These are phyloP conservation scores for Erythrolamprus reginae DNA, from an alignment of 2,113 vertebrate species.

Conservation along the genomic window DNA sequence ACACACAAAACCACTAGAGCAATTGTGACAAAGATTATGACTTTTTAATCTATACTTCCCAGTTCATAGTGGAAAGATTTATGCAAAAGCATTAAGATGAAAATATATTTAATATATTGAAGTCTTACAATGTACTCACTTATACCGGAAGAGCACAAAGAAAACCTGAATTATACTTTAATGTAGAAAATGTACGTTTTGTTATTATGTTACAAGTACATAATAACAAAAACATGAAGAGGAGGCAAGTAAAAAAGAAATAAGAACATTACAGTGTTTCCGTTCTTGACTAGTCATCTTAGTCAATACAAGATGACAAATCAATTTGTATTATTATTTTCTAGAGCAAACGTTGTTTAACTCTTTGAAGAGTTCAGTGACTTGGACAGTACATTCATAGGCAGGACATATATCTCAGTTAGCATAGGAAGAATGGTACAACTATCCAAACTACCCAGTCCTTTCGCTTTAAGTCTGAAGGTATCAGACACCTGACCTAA, in stretches of 20 bases:
- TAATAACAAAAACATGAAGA: not conserved
- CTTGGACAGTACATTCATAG: not conserved
- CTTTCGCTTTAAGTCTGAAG: not conserved
- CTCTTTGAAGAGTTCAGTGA: not conserved
- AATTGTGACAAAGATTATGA: not conserved
- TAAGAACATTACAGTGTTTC: not conserved
- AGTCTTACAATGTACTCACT: not conserved
- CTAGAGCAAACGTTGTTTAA: not conserved
- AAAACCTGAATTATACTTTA: not conserved
- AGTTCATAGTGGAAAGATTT: not conserved
- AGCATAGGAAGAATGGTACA: not conserved
- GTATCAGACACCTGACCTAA: not conserved
- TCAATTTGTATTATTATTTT: not conserved
- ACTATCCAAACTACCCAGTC: not conserved
- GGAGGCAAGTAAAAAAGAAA: not conserved
- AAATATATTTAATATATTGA: not conserved
- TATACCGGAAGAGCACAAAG: not conserved
- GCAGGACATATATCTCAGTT: not conserved
- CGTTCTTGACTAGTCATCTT: not conserved
- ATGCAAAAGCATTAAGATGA: not conserved
- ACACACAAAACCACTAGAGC: not conserved
- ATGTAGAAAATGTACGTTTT: not conserved
- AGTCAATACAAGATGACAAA: not conserved
- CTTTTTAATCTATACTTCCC: not conserved
- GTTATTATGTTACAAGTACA: not conserved